These are phyloP conservation scores for Chroicocephalus ridibundus DNA, from an alignment of 2,113 vertebrate genomes.

Conservation along the genomic window DNA sequence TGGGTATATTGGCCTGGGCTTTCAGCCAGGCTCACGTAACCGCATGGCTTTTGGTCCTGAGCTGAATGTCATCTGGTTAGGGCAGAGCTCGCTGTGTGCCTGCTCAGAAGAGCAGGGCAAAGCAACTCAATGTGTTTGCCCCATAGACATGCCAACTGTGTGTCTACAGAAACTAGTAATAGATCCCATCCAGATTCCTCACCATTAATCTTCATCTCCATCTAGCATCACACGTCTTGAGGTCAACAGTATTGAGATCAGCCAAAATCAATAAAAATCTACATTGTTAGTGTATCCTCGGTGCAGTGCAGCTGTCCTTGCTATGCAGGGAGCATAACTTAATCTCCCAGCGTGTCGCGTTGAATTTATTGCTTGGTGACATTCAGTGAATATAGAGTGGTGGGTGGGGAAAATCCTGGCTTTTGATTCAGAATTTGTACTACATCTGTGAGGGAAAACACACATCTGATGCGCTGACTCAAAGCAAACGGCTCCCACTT, in stretches of 20 bases:
- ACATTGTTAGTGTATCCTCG: background rate
- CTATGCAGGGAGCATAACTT: constrained; percentile 49
- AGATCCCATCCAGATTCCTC: background rate
- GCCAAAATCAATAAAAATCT: constrained; percentile 60
- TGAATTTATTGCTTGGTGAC: constrained; percentile 33
- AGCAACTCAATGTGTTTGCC: background rate
- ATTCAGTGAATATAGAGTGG: background rate
- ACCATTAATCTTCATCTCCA: constrained; percentile 2
- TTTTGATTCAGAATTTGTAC: constrained; percentile 39
- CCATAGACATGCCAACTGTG: background rate
- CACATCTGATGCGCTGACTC: background rate
- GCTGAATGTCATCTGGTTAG: background rate
- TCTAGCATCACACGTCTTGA: constrained; percentile 25
- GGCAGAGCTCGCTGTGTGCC: background rate
- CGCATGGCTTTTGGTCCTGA: background rate
- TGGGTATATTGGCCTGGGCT: background rate
- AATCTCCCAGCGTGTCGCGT: background rate
- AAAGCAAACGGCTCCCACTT: background rate
- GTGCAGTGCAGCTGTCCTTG: constrained; percentile 63
- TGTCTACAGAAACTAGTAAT: background rate
- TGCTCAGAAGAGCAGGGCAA: background rate
- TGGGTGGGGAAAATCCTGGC: constrained; percentile 28
- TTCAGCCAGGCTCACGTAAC: background rate
- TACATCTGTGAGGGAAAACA: constrained; percentile 20
- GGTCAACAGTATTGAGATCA: constrained; percentile 33